These are phyloP conservation scores for Priocnemis perturbator DNA, from an alignment of 2,888 invertebrate genomes.

Conservation along the genomic window DNA sequence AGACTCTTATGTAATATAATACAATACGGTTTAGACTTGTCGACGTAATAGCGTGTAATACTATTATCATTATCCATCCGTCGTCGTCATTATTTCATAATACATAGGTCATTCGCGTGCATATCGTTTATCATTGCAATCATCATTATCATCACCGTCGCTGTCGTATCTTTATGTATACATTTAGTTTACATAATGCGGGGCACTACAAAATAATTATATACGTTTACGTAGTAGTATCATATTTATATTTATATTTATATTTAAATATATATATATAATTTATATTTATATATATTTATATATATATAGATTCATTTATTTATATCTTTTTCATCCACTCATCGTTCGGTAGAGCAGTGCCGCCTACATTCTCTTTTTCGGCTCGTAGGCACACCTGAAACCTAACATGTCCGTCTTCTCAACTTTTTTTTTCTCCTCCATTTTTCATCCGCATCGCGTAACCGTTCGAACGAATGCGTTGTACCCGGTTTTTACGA, in stretches of 20 bases:
- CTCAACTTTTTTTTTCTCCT: slow-evolving; percentile 61
- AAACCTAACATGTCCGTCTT: slow-evolving; percentile 44
- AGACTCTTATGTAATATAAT: slow-evolving; percentile 75
- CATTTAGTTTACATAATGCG: slow-evolving; percentile 73
- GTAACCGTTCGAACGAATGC: slow-evolving; percentile 57
- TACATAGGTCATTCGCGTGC: slow-evolving; percentile 63
- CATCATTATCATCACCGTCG: slow-evolving; percentile 38
- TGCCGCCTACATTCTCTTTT: slow-evolving; percentile 38
- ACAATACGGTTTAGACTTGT: slow-evolving; percentile 74
- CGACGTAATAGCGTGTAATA: slow-evolving; percentile 74
- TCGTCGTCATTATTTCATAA: slow-evolving; percentile 67
- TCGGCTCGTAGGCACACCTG: slow-evolving; percentile 48
- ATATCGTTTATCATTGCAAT: slow-evolving; percentile 59
- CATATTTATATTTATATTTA: slow-evolving; percentile 73
- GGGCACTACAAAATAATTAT: slow-evolving; percentile 74
- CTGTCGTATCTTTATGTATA: slow-evolving; percentile 59
- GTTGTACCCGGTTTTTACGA: slow-evolving; percentile 56
- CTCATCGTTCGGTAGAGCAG: slow-evolving; percentile 52
- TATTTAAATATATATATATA: slow-evolving; percentile 74
- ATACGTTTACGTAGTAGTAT: slow-evolving; percentile 65
- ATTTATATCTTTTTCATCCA: slow-evolving; percentile 50
- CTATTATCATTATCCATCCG: slow-evolving; percentile 72
- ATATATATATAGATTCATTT: slow-evolving; percentile 76
- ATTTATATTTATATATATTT: slow-evolving; percentile 66
- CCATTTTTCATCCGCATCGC: slow-evolving; percentile 77